Conservation (phyloP, 2,888 invertebrate genomes). For the Mimumesa dahlbomi region DNA sequence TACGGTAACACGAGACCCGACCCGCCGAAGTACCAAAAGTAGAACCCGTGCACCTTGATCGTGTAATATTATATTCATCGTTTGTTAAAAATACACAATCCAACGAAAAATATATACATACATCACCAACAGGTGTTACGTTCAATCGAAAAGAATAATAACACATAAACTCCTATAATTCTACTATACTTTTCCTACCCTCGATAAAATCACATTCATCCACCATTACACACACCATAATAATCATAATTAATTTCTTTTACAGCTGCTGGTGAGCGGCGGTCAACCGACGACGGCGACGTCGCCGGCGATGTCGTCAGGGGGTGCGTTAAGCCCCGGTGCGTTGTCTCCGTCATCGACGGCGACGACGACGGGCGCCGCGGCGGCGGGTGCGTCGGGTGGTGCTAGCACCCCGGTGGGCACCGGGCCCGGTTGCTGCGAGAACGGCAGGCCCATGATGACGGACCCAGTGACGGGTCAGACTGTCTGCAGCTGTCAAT, state of each 20-base stretch:
- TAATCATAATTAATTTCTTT: too few relatives aligned
- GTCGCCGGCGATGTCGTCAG: constrained; percentile 88
- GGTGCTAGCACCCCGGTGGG: constrained; percentile 79
- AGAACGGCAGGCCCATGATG: constrained; percentile 94
- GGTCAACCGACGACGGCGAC: constrained; percentile 87
- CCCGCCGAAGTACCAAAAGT: too few relatives aligned
- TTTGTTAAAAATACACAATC: too few relatives aligned
- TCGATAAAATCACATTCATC: too few relatives aligned
- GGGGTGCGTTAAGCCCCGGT: constrained; percentile 88
- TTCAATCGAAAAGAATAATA: too few relatives aligned
- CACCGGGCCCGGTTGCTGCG: constrained; percentile 86
- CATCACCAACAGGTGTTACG: too few relatives aligned
- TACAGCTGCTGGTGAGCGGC: constrained; percentile 88
- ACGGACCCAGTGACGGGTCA: constrained; percentile 96
- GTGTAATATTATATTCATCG: neutral
- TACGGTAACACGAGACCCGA: too few relatives aligned
- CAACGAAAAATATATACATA: too few relatives aligned
- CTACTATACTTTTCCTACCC: too few relatives aligned
- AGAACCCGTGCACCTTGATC: neutral
- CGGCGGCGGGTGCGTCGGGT: constrained; percentile 65
- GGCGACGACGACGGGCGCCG: constrained; percentile 79
- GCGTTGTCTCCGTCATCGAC: constrained; percentile 83
- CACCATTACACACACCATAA: too few relatives aligned
- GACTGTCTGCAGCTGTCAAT: constrained; percentile 96
- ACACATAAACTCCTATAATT: too few relatives aligned